Percentiles rank a stretch among this genome's conserved stretches.
Evolutionary conservation across 2,888 invertebrate genomes (phyloP).

Genomic region (Hypomecis punctinalis): DNA sequence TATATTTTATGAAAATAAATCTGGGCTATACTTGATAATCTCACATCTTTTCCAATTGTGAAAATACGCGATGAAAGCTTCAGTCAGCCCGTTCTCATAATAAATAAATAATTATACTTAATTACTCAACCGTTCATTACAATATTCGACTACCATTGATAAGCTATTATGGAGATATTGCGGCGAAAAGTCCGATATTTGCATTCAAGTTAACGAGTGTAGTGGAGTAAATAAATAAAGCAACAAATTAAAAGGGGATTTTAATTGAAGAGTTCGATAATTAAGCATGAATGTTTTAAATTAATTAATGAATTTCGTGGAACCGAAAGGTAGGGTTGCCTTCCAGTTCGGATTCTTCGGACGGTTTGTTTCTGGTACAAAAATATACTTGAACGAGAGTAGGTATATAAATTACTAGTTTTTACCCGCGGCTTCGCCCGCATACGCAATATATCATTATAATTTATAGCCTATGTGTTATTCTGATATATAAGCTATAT

Average conservation of each 20-base stretch:
- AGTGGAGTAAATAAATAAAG: slow-evolving; percentile 69
- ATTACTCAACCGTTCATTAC: slow-evolving; percentile 53
- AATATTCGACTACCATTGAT: slow-evolving; percentile 43
- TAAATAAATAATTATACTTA: slow-evolving; percentile 24
- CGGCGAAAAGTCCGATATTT: slow-evolving; percentile 58
- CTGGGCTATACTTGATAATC: too few species aligned
- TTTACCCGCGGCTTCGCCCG: too few species aligned
- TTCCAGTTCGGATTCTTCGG: background rate
- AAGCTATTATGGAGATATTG: slow-evolving; percentile 51
- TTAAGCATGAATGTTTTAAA: slow-evolving; percentile 82
- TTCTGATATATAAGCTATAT: too few species aligned
- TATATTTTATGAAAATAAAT: too few species aligned
- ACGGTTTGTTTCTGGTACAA: background rate
- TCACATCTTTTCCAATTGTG: too few species aligned
- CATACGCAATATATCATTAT: too few species aligned
- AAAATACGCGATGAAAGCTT: background rate
- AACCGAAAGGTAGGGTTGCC: slow-evolving; percentile 52
- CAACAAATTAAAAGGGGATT: slow-evolving; percentile 76
- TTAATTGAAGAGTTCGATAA: slow-evolving; percentile 82
- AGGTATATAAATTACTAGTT: too few species aligned
- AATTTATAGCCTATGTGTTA: too few species aligned
- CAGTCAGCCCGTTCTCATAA: background rate
- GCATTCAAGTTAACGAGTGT: slow-evolving; percentile 58
- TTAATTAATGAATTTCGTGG: slow-evolving; percentile 78
- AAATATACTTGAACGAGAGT: background rate